These are phyloP conservation scores for Oryzias celebensis DNA, from an alignment of 2,113 vertebrate species.

Conservation along the genomic window DNA sequence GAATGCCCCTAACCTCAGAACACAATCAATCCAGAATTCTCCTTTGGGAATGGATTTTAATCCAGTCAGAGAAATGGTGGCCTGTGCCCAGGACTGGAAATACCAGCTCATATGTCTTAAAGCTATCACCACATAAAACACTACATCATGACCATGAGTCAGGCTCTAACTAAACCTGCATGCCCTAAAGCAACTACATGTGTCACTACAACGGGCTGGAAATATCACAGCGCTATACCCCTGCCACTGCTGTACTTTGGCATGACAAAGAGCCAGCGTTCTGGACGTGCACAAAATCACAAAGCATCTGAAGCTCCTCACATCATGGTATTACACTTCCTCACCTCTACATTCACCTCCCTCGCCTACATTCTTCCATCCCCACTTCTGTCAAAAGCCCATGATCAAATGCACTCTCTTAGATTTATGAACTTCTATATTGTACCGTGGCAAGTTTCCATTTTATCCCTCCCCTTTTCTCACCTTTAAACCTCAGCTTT, in stretches of 20 bases:
- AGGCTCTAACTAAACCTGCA: constrained; percentile 72
- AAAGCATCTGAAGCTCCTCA: constrained; percentile 52
- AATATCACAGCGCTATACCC: constrained; percentile 63
- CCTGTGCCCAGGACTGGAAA: constrained; percentile 56
- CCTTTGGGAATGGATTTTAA: constrained; percentile 58
- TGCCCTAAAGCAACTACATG: constrained; percentile 68
- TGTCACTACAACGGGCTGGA: constrained; percentile 62
- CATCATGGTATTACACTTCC: constrained; percentile 52
- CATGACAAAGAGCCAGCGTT: constrained; percentile 63
- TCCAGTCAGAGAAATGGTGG: constrained; percentile 48
- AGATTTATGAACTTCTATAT: constrained; percentile 64
- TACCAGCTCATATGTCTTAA: constrained; percentile 67
- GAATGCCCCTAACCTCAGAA: constrained; percentile 40
- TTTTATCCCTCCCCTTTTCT: constrained; percentile 27
- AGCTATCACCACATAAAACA: constrained; percentile 66
- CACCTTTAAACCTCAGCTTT: constrained; percentile 10
- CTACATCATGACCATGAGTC: constrained; percentile 74
- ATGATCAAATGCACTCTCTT: constrained; percentile 59
- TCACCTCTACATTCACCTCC: constrained; percentile 18
- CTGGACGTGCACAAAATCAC: constrained; percentile 67
- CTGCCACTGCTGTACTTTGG: constrained; percentile 63
- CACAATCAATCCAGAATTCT: constrained; percentile 60
- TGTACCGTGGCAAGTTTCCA: constrained; percentile 48
- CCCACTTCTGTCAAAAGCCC: constrained; percentile 55
- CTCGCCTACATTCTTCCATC: constrained; percentile 35